These are phyloP conservation scores for Muscina levida DNA, from an alignment of 2,888 invertebrate genomes.

Conservation along the genomic window DNA sequence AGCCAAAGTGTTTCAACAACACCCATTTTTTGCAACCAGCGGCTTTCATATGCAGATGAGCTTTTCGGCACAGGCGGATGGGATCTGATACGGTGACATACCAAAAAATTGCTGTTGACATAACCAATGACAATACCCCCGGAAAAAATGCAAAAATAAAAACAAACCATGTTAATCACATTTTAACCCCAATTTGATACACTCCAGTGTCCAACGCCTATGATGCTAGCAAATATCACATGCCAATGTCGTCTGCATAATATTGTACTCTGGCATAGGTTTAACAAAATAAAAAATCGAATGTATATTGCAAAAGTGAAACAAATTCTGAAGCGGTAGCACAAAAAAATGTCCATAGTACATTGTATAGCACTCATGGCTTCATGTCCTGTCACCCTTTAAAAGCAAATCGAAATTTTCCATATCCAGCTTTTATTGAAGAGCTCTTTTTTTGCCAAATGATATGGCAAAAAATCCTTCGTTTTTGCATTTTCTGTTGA, in stretches of 20 bases:
- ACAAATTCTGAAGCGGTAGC: too few relatives aligned
- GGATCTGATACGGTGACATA: not conserved
- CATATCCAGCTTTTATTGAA: slow-evolving; percentile 6
- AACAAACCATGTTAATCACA: slow-evolving; percentile 75
- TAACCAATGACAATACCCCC: slow-evolving; percentile 71
- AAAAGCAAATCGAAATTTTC: not conserved
- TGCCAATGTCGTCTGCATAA: slow-evolving; percentile 64
- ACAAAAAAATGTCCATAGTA: not conserved
- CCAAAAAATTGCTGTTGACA: slow-evolving; percentile 72
- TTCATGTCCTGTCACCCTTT: slow-evolving; percentile 21
- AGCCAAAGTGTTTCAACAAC: not conserved
- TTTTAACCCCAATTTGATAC: slow-evolving; percentile 78
- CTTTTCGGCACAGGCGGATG: not conserved
- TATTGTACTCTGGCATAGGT: slow-evolving; percentile 26
- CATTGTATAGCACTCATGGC: too few relatives aligned
- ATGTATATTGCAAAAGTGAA: slow-evolving; percentile 44
- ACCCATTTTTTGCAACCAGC: not conserved
- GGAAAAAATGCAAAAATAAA: slow-evolving; percentile 25
- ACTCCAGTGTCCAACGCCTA: slow-evolving; percentile 43
- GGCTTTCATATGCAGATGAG: not conserved
- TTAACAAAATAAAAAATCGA: slow-evolving; percentile 62
- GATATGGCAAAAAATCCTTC: too few relatives aligned
- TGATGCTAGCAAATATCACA: slow-evolving; percentile 20
- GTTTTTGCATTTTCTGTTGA: too few relatives aligned
- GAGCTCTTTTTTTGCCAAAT: too few relatives aligned